These are phyloP conservation scores for Athene cunicularia DNA, from an alignment of 2,113 vertebrate species.

Conservation along the genomic window DNA sequence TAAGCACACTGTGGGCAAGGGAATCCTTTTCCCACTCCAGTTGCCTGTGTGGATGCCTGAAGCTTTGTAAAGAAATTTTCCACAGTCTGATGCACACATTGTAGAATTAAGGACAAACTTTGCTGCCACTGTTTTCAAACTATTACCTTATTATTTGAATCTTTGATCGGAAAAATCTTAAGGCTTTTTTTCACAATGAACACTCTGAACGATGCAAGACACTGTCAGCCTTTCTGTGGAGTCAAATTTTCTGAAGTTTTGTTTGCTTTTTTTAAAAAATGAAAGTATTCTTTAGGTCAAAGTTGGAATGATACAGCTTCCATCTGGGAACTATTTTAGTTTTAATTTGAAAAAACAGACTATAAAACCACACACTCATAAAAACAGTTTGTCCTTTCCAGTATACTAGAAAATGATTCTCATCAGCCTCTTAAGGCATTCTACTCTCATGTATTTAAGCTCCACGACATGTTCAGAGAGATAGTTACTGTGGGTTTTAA, in stretches of 20 bases:
- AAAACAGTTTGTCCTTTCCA: slow-evolving; percentile 39
- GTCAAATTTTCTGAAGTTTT: not conserved
- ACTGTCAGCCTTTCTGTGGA: not conserved
- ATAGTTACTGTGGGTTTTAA: not conserved
- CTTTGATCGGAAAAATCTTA: not conserved
- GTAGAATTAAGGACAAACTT: slow-evolving; percentile 20
- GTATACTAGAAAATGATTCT: not conserved
- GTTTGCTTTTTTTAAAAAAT: not conserved
- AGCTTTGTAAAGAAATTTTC: slow-evolving; percentile 8
- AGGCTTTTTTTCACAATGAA: not conserved
- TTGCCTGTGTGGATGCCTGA: not conserved
- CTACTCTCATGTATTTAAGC: not conserved
- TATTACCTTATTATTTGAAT: slow-evolving; percentile 6
- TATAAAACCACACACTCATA: not conserved
- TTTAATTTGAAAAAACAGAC: slow-evolving; percentile 38
- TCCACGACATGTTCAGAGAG: not conserved
- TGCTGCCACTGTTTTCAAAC: not conserved
- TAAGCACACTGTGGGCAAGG: not conserved
- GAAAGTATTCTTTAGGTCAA: not conserved
- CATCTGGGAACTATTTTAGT: slow-evolving; percentile 24
- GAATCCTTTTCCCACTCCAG: not conserved
- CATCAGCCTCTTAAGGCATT: not conserved
- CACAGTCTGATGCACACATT: not conserved
- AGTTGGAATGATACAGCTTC: not conserved
- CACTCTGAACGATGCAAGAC: not conserved